Evolutionary conservation across 2,888 invertebrate species (phyloP).

Genomic region (Drosophila emarginata): DNA sequence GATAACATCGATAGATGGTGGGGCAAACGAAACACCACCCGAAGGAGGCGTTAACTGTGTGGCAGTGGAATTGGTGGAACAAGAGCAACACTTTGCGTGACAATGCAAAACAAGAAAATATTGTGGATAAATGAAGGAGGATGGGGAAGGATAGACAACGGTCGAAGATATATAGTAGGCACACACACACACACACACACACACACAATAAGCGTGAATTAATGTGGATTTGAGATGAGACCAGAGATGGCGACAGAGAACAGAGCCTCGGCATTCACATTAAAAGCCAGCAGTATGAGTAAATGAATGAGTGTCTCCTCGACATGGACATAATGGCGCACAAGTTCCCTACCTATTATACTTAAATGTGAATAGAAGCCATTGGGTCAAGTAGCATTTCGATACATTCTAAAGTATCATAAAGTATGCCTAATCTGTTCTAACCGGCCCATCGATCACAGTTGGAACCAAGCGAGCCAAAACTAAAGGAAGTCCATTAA

Average conservation of each 20-base stretch:
- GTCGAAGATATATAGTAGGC: conserved; percentile 47
- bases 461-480: conserved; percentile 24
- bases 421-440: conserved; percentile 67
- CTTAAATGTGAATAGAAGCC: conserved; percentile 33
- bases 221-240: conserved; percentile 67
- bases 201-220: conserved; percentile 72
- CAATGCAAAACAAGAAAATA: conserved; percentile 56
- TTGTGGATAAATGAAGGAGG: conserved; percentile 11
- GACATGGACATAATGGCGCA: conserved; percentile 40
- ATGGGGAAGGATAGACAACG: conserved; percentile 22
- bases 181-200: conserved; percentile 40
- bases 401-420: conserved; percentile 46
- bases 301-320: conserved; percentile 22
- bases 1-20: conserved; percentile 60
- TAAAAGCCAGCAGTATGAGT: conserved; percentile 20
- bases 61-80: conserved; percentile 12
- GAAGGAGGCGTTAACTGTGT: neutral
- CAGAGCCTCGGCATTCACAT: conserved; percentile 2
- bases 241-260: conserved; percentile 21
- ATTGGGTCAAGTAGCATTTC: conserved; percentile 63
- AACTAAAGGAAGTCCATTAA: neutral
- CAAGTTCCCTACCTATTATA: conserved; percentile 12
- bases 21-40: conserved; percentile 36
- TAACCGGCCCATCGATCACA: conserved; percentile 51
- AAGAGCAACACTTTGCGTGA: conserved; percentile 61